Evolutionary conservation across 1,140 invertebrate genomes (phyloP), one percentile per base, ranked within the genome.

Genomic region (Stegodyphus mimosarum): DNA sequence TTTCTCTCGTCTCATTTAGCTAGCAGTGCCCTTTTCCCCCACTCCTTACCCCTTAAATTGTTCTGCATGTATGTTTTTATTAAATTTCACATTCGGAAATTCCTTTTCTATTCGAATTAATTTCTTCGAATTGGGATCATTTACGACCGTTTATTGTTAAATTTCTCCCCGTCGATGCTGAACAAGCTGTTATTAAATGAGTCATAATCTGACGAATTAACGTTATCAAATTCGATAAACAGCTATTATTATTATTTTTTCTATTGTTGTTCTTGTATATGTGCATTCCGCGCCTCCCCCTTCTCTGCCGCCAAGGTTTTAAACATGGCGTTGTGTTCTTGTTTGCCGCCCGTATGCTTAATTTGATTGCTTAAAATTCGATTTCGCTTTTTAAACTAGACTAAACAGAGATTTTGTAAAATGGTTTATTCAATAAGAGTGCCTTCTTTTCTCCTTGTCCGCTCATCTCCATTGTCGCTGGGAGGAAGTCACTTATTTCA

Each of bases 361-460:
- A 84, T 84, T 84, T 84, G 81, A 84, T 84, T 84, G 81, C 72
- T 75, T 76, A 84, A 84, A 84, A 84, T 84, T 84, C 72, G 51
- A 84, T 84, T 84, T 64, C 63, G 63, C 81, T 15, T 52, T 84
- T 76, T 75, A 84, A 84, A 84, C 81, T 84, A 84, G 76, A 84
- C 81, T 84, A 84, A 84, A 84, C 81, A 84, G 81, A 84, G 81
- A 84, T 84, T 84, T 84, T 84, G 81, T 76, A 84, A 84, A 84
- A 84, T 84, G 81, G 72, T 84, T 84, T 84, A 84, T 84, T 84
- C 67, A 84, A 84, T 84, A 84, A 84, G 51, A 76, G 55, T 63
- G 49, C 60, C 73, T 9, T 55, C 63, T 84, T 50, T 80, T 17
- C 49, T 66, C 52, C 15, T 55, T 33, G 15, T 6, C 17, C 64